Evolutionary conservation across 2,113 vertebrate species (phyloP).

Genomic region (Jacana jacana): DNA sequence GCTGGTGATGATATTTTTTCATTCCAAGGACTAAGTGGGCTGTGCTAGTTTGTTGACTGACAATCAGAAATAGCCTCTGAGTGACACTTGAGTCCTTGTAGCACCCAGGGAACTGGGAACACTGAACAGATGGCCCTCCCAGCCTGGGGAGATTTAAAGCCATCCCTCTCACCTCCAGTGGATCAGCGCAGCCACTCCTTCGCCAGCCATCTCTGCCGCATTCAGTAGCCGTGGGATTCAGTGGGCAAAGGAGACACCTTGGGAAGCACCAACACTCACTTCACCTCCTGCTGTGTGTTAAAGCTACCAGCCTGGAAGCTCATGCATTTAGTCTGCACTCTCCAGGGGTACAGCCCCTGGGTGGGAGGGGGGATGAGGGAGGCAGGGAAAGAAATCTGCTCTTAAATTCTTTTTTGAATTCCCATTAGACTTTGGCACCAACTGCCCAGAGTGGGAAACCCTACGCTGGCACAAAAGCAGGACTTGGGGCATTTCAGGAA

Average conservation of each 20-base stretch:
- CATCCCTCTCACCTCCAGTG: accelerated
- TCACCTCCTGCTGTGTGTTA: accelerated
- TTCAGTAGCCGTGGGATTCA: not conserved
- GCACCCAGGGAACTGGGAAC: not conserved
- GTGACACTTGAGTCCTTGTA: accelerated
- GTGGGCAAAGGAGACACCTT: not conserved
- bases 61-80: not conserved
- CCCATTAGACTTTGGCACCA: accelerated
- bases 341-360: accelerated
- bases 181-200: accelerated
- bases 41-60: accelerated
- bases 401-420: not conserved
- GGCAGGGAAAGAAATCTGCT: too few species aligned
- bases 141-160: not conserved
- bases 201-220: not conserved
- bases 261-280: not conserved
- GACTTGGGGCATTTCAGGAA: not conserved
- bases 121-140: not conserved
- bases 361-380: too few species aligned
- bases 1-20: not conserved
- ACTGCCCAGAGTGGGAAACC: not conserved
- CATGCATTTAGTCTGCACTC: not conserved
- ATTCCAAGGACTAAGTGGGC: too few species aligned
- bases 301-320: not conserved
- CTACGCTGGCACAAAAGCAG: not conserved